Evolutionary conservation across 2,797 vertebrate genomes (phyloP).

Genomic region (Uromys caudimaculatus): DNA sequence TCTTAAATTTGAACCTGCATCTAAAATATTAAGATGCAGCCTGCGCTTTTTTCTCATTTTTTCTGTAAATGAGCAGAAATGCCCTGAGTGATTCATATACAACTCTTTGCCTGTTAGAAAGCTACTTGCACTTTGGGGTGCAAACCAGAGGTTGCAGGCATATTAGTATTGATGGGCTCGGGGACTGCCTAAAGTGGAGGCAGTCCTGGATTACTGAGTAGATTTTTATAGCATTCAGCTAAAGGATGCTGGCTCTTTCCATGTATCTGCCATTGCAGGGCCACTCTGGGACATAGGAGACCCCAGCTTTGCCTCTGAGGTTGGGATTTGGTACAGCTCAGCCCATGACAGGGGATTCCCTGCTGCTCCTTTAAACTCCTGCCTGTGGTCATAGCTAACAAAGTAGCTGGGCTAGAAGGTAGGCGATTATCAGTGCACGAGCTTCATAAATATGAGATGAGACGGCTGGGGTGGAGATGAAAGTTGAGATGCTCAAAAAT

Average conservation of each 20-base stretch:
- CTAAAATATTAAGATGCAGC: constrained; percentile 73
- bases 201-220: background rate
- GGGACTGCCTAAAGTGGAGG: constrained; percentile 6
- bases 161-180: constrained; percentile 72
- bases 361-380: accelerated
- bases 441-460: constrained; percentile 82
- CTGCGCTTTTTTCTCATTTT: constrained; percentile 56
- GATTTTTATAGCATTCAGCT: constrained; percentile 8
- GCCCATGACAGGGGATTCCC: constrained; percentile 12
- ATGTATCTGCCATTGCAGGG: accelerated
- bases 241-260: background rate
- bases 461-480: constrained; percentile 79
- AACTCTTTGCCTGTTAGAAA: constrained; percentile 68
- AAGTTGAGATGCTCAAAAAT: constrained; percentile 84
- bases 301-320: background rate
- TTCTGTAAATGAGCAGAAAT: constrained; percentile 60
- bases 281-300: background rate
- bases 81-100: constrained; percentile 45
- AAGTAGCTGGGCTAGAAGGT: constrained; percentile 65
- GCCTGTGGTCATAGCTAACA: constrained; percentile 67
- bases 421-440: constrained; percentile 67
- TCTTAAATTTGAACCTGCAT: constrained; percentile 60
- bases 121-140: constrained; percentile 52
- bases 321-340: background rate
- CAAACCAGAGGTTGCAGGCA: constrained; percentile 61